Conservation (phyloP, 2,113 vertebrate genomes). For the Spheniscus mendiculus region DNA sequence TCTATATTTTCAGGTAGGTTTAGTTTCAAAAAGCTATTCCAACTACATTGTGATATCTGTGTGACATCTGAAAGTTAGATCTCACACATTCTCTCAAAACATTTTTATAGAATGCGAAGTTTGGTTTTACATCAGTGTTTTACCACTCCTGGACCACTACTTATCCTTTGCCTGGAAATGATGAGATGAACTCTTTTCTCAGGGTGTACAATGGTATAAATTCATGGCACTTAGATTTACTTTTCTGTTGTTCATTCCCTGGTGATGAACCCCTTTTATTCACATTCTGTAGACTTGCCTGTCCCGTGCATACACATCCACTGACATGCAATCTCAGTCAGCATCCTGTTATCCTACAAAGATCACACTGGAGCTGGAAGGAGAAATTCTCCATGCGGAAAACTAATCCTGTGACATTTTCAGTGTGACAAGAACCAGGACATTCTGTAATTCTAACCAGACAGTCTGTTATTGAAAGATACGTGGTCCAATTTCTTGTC, state of each 20-base stretch:
- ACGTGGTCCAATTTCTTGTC: slow-evolving; percentile 1
- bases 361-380: background rate
- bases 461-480: slow-evolving; percentile 1
- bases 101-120: background rate
- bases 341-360: background rate
- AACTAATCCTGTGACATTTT: slow-evolving; percentile 44
- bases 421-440: slow-evolving; percentile 48
- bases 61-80: background rate
- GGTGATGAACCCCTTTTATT: background rate
- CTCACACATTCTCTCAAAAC: background rate
- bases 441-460: slow-evolving; percentile 38
- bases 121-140: background rate
- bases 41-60: background rate
- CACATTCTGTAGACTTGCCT: background rate
- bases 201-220: background rate
- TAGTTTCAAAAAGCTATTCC: slow-evolving; percentile 1
- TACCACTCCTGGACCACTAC: background rate
- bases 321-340: background rate
- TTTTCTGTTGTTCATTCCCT: background rate
- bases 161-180: background rate
- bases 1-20: background rate
- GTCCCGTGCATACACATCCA: background rate
- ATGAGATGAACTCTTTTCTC: background rate
- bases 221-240: background rate
- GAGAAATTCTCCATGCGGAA: background rate